A percentile compares a stretch with the other conserved stretches of the same genome.
These are phyloP conservation scores for Gila orcuttii DNA, from an alignment of 2,113 vertebrate species.

Conservation along the genomic window DNA sequence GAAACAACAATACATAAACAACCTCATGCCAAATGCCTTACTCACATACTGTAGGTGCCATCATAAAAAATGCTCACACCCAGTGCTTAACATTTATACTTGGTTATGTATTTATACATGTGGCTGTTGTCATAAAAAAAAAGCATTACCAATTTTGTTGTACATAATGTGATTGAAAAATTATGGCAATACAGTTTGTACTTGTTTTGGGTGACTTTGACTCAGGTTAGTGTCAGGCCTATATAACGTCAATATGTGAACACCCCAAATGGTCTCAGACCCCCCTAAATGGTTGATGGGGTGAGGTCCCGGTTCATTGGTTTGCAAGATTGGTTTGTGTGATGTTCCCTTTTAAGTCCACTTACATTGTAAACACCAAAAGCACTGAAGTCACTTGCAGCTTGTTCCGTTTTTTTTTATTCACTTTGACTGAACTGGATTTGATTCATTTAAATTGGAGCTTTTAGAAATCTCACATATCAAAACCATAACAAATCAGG, in stretches of 20 bases:
- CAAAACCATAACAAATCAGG: too few species aligned
- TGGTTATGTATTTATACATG: too few species aligned
- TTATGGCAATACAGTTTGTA: background rate
- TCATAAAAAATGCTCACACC: background rate
- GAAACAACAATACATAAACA: background rate
- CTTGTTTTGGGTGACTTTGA: too few species aligned
- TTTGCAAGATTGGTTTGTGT: background rate
- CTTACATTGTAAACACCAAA: background rate
- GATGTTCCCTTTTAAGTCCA: too few species aligned
- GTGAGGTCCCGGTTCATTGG: too few species aligned
- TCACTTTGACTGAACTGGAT: background rate
- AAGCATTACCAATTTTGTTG: background rate
- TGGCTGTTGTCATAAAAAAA: background rate
- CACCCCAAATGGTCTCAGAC: background rate
- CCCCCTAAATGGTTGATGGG: background rate
- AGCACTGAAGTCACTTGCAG: background rate
- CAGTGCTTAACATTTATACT: background rate
- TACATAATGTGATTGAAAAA: background rate
- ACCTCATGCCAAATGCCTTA: background rate
- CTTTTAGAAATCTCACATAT: too few species aligned
- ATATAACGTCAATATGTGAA: too few species aligned
- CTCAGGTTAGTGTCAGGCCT: background rate
- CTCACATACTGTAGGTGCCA: background rate
- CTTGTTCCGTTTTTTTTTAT: background rate
- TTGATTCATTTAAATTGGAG: too few species aligned